Evolutionary conservation across 2,113 vertebrate genomes (phyloP), one percentile per base, ranked within the genome.

Genomic region (Eolophus roseicapilla): DNA sequence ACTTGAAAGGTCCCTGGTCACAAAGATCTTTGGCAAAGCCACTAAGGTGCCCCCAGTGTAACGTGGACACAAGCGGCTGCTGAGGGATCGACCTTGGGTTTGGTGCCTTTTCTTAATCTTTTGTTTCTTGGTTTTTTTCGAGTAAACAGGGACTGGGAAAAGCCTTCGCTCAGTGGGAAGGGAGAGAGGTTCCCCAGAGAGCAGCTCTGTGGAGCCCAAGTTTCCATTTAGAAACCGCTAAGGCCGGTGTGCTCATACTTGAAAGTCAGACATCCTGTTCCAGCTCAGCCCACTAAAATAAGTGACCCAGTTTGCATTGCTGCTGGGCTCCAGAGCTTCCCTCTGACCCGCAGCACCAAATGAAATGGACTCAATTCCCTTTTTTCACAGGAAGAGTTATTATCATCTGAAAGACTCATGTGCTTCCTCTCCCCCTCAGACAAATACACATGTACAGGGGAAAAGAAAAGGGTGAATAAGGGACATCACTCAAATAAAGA

Each of bases 201-300:
- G 90, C 64, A 92, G 83, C 53, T 92, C 86, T 92, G 74, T 82
- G 49, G 28, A 94, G 64, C 73, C 62, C 82, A 83, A 88, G 92
- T 84, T 94, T 93, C 86, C 91, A 92, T 95, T 95, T 82, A 95
- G 94, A 91, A 92, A 81, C 83, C 91, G 96, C 88, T 96, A 93
- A 95, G 88, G 77, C 88, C 83, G 76, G 35, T 1, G 10, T 82
- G 88, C 79, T 97, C 90, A 82, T 64, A 94, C 47, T 86, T 96
- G 64, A 93, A 96, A 95, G 90, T 92, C 49, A 89, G 80, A 93
- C 92, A 90, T 93, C 92, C 95, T 96, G 96, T 95, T 95, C 92
- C 93, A 90, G 81, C 83, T 94, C 83, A 82, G 90, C 46, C 83
- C 37, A 3, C 81, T 93, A 82, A 95, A 97, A 97, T 95, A 92